Conservation (phyloP, 1,140 invertebrate species). For the Cydia splendana region DNA sequence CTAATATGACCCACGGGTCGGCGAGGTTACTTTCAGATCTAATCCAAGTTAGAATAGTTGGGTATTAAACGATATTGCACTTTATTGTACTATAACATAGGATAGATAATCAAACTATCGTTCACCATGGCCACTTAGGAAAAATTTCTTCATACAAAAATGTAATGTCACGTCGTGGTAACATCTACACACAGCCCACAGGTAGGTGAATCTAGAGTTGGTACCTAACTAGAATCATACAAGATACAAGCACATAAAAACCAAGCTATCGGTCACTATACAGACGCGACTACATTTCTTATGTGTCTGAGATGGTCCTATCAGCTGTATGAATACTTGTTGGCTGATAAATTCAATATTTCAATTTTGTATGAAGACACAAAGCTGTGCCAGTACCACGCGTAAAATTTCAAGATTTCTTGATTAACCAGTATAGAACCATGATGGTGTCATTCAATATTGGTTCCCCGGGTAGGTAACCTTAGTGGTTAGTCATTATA, state of each 20-base stretch:
- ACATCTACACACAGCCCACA: not conserved
- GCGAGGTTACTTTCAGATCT: constrained; percentile 39
- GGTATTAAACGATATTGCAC: constrained; percentile 52
- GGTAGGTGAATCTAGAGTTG: no score
- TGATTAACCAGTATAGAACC: not conserved
- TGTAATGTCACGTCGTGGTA: not conserved
- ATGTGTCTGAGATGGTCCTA: no score
- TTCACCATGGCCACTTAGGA: constrained; percentile 23
- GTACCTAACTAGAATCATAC: no score
- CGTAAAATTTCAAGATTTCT: not conserved
- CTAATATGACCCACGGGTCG: constrained; percentile 36
- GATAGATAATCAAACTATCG: constrained; percentile 43
- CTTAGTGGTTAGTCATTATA: constrained; percentile 9
- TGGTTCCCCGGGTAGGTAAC: not conserved
- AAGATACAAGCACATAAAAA: no score
- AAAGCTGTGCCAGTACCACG: constrained; percentile 32
- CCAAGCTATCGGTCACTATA: no score
- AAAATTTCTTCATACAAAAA: not conserved
- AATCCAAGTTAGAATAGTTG: constrained; percentile 53
- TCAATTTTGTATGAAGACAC: not conserved
- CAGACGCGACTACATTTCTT: no score
- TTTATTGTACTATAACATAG: constrained; percentile 52
- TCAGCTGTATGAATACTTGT: not conserved
- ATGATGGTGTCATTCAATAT: not conserved
- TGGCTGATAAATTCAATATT: not conserved